phyloP scores from a whole-genome alignment of 64 coral and sea anemone species.

The Platygyra sinensis region DNA sequence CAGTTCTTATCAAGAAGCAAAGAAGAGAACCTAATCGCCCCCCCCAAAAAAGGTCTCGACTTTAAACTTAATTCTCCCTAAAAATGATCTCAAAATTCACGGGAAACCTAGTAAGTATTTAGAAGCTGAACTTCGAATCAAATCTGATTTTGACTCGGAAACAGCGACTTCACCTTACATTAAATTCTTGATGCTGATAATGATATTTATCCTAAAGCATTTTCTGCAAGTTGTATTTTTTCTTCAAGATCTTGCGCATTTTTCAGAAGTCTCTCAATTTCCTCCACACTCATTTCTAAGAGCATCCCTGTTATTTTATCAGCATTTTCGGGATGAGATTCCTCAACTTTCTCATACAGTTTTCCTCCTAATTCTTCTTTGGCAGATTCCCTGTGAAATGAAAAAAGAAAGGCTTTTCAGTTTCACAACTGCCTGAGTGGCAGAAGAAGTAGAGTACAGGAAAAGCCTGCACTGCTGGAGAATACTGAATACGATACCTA shows the following conservation, averaged over 20 bases:
- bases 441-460: too few species aligned
- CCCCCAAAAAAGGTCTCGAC: too few species aligned
- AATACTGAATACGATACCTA: too few species aligned
- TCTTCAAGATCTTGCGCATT: constrained; percentile 42
- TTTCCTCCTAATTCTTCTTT: constrained; percentile 64
- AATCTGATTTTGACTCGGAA: too few species aligned
- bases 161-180: not conserved
- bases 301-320: constrained; percentile 89
- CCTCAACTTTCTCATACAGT: constrained; percentile 56
- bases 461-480: too few species aligned
- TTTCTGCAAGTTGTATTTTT: constrained; percentile 59
- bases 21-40: too few species aligned
- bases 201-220: constrained; percentile 6
- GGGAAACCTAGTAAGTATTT: too few species aligned
- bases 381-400: not conserved
- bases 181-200: not conserved
- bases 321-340: constrained; percentile 38
- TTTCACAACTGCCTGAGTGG: not conserved
- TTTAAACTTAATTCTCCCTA: too few species aligned
- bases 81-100: too few species aligned
- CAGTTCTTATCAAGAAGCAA: too few species aligned
- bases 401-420: not conserved
- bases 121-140: too few species aligned
- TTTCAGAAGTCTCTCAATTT: constrained; percentile 31
- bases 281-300: constrained; percentile 55